phyloP scores from a whole-genome alignment of 2,797 vertebrate species.

The Rhyacichthys aspro region DNA sequence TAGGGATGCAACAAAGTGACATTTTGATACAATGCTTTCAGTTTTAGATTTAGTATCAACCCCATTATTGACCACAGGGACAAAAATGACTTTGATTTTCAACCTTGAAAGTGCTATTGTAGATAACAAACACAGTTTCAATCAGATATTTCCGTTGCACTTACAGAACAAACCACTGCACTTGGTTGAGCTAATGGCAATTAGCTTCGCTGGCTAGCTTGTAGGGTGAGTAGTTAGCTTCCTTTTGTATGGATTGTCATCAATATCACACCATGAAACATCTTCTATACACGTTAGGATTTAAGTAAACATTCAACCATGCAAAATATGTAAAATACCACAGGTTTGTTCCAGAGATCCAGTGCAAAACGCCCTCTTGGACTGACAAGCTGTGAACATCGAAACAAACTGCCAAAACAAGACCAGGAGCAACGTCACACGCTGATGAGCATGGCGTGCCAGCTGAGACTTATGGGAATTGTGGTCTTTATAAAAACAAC shows the following conservation, averaged over 20 bases:
- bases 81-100: rapidly evolving
- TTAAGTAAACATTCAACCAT: rapidly evolving
- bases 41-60: background rate
- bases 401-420: conserved; percentile 83
- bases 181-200: conserved; percentile 46
- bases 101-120: background rate
- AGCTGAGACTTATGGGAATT: conserved; percentile 43
- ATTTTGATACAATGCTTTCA: too few relatives aligned
- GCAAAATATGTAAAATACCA: conserved; percentile 43
- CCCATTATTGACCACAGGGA: conserved; percentile 5
- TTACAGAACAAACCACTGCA: conserved; percentile 35
- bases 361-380: conserved; percentile 36
- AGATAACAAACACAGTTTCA: conserved; percentile 13
- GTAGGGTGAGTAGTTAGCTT: conserved; percentile 55
- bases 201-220: conserved; percentile 63
- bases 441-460: background rate
- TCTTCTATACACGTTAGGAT: background rate
- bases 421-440: conserved; percentile 53
- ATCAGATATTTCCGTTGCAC: conserved; percentile 50
- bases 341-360: conserved; percentile 21
- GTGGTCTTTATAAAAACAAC: conserved; percentile 29
- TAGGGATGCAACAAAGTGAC: conserved; percentile 1
- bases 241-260: conserved; percentile 31
- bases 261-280: conserved; percentile 10
- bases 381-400: conserved; percentile 68